Evolutionary conservation across 2,888 invertebrate species (phyloP), one percentile per base, ranked within the genome.

Genomic region (Xylota sylvarum): DNA sequence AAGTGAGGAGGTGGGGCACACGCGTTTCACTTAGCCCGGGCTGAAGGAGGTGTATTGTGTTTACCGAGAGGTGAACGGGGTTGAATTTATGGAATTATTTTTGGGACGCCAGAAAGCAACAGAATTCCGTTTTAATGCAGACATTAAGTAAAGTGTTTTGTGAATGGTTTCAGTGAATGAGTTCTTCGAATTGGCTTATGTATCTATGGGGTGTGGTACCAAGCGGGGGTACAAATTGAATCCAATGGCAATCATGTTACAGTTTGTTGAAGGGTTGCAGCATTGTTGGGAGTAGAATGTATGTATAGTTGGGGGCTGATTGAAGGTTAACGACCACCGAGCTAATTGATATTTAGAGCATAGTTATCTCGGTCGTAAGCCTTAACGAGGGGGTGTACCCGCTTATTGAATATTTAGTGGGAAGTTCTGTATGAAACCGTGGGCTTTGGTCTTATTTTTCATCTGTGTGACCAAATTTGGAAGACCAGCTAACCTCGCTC

Each of bases 91-190:
- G 52, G 55, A 69, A 40, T 4, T 69, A 30, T 69, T 69, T 69
- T 55, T 5, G 10, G 23, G 62, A 17, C 32, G 14, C 12, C 32
- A n/a, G 70, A 35, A 40, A 73, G 72, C 72, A 73, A 60, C 60
- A 60, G 60, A 48, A 60, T 35, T 35, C 55, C 60, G 30, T 27
- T 73, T 37, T 60, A 73, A 50, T 73, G 60, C 48, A 60, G 72
- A 50, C 60, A 73, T 73, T 73, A 60, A 60, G 72, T 17, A 14
- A 43, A 70, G 70, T 46, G 58, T 43, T 40, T 27, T 43, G 46
- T 35, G 37, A 7, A 60, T 48, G 60, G 27, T 27, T 73, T 60
- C 35, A 50, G 60, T 37, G 48, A 35, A 72, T 48, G 48, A 12
- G 58, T 37, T 58, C 32, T 58, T 37, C 40, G 40, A 60, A 58